These are phyloP conservation scores for Caenorhabditis imperialis DNA, from an alignment of 2,888 invertebrate species.

Conservation along the genomic window DNA sequence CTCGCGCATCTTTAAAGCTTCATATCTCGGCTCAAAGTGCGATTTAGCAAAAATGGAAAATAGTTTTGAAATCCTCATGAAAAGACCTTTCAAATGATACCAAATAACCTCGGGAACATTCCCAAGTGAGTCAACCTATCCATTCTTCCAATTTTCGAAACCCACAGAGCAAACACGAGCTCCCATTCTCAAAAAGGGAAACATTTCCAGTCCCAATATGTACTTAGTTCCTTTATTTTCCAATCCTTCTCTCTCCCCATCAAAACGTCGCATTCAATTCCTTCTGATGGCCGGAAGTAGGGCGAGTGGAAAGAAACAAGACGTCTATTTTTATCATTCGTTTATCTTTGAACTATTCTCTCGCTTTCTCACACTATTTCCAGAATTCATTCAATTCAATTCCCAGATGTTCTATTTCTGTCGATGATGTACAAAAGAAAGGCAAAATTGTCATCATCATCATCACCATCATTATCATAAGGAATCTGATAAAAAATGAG, in stretches of 20 bases:
- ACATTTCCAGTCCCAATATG: no score
- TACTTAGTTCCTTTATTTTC: constrained; percentile 1
- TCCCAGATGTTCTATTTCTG: no score
- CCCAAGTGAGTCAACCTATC: no score
- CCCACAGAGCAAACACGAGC: no score
- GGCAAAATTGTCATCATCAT: background rate
- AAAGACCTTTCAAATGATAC: no score
- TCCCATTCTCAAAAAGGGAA: no score
- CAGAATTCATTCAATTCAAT: background rate
- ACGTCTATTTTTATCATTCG: constrained; percentile 30
- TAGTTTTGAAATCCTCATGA: no score
- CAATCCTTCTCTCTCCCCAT: constrained; percentile 4
- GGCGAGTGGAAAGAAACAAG: constrained; percentile 13
- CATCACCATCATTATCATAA: background rate
- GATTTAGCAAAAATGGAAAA: no score
- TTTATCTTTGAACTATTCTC: constrained; percentile 32
- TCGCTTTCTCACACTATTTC: background rate
- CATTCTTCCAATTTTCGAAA: no score
- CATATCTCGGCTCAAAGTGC: no score
- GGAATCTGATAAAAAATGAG: background rate
- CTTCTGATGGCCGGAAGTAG: constrained; percentile 37
- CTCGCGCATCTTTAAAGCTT: no score
- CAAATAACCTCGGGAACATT: no score
- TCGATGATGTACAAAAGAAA: background rate
- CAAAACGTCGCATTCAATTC: constrained; percentile 39